A percentile compares a stretch with the other conserved stretches of the same genome.
Evolutionary conservation across 2,113 vertebrate genomes (phyloP).

Genomic region (Seriola aureovittata): DNA sequence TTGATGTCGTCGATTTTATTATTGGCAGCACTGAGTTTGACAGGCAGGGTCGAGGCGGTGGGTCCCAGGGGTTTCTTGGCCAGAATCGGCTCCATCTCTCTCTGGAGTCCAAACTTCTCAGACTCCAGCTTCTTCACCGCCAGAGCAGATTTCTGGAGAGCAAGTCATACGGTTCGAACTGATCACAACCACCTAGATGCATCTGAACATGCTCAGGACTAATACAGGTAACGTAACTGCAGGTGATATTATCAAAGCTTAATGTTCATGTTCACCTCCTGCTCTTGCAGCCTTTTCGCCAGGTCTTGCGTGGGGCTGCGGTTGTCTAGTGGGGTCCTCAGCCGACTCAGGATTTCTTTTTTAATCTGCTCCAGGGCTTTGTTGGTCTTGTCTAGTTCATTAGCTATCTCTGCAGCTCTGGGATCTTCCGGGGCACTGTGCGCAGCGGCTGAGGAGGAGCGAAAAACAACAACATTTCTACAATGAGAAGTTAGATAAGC

Average conservation of each 20-base stretch:
- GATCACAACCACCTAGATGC: neutral
- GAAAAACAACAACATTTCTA: neutral
- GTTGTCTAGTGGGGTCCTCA: constrained; percentile 85
- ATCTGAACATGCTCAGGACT: neutral
- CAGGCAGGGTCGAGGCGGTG: constrained; percentile 83
- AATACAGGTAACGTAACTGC: neutral
- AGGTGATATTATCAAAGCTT: neutral
- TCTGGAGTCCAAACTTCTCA: constrained; percentile 87
- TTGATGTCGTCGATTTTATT: constrained; percentile 88
- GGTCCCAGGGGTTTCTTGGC: constrained; percentile 84
- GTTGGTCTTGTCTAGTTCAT: constrained; percentile 83
- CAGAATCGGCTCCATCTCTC: constrained; percentile 87
- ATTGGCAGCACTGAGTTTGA: constrained; percentile 84
- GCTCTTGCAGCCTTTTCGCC: constrained; percentile 82
- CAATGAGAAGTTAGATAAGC: neutral
- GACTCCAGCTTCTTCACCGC: constrained; percentile 86
- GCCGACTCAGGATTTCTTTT: constrained; percentile 80
- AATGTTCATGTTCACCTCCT: constrained; percentile 82
- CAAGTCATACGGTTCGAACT: neutral
- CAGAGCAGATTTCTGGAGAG: constrained; percentile 82
- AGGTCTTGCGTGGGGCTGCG: constrained; percentile 85
- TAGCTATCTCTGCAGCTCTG: constrained; percentile 74
- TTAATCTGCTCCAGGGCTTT: constrained; percentile 81
- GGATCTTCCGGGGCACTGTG: constrained; percentile 77
- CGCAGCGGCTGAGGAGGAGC: constrained; percentile 53